These are phyloP conservation scores for Xestobium rufovillosum DNA, from an alignment of 2,888 invertebrate species.

Conservation along the genomic window DNA sequence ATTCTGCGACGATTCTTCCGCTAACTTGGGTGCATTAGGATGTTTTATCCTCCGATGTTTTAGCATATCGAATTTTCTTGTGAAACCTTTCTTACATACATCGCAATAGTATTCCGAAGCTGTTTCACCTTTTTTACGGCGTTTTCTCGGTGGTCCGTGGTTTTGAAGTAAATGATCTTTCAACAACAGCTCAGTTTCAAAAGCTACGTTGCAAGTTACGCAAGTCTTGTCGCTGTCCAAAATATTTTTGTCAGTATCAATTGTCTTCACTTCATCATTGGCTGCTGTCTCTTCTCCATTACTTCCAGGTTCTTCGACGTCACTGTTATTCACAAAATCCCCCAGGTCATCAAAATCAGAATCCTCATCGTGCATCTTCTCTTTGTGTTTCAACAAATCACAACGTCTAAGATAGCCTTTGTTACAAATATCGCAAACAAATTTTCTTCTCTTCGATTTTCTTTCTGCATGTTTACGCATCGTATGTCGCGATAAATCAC, in stretches of 20 bases:
- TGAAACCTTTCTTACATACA: conserved; percentile 35
- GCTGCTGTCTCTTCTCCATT: background rate
- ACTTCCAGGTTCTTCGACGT: conserved; percentile 2
- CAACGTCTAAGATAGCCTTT: conserved; percentile 19
- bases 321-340: background rate
- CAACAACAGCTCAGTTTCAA: conserved; percentile 23
- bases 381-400: conserved; percentile 20
- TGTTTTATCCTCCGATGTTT: conserved; percentile 34
- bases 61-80: conserved; percentile 37
- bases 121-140: conserved; percentile 33
- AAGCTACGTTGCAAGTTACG: conserved; percentile 25
- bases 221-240: conserved; percentile 25
- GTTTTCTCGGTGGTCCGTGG: conserved; percentile 19
- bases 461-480: conserved; percentile 53
- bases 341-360: background rate
- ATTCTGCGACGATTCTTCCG: conserved; percentile 15
- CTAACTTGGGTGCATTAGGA: conserved; percentile 18
- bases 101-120: conserved; percentile 32
- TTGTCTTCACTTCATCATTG: conserved; percentile 1
- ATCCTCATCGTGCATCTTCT: background rate
- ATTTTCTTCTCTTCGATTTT: conserved; percentile 31
- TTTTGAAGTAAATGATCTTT: conserved; percentile 25
- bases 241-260: conserved; percentile 33
- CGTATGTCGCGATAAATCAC: conserved; percentile 50
- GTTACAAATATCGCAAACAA: conserved; percentile 23